Base-by-base conservation (phyloP, 23 tunicate genomes). In the Halocynthia roretzi region DNA sequence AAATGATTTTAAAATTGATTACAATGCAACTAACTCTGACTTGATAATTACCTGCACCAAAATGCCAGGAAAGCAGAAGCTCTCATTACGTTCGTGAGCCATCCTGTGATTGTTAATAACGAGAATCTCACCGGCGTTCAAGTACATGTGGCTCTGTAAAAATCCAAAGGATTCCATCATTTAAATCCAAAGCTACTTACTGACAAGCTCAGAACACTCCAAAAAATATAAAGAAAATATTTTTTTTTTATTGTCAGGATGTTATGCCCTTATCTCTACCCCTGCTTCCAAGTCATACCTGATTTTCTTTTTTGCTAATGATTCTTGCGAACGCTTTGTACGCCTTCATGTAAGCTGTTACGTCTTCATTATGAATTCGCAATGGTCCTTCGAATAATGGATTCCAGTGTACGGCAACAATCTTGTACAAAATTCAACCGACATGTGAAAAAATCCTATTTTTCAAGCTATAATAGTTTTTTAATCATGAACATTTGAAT, bases 341-440 rank as follows among this genome's bases (percentile, higher is more conserved):
- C 10, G 70, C 70, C 31, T 65, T 65, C 48, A 40, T 20, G 19
- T 65, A 65, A 8, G 70, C 15, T 48, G 31, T 5, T 5, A 65
- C 70, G 19, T 65, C 70, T 15, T 65, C 31, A 20, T 65, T 5
- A 65, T 65, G 70, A 65, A 65, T 65, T 11, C 70, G 70, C 5
- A 65, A 15, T 15, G 22, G 22, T 65, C 70, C 70, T 65, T 65
- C 70, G 10, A 15, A 10, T 10, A 5, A 0, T 65, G 70, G 70
- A 65, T 65, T 65, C 70, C 70, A 65, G 19, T 65, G 70, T 15
- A 65, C 70, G 22, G 70, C 70, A 65, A 65, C 70, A 65, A 65
- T 48, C 70, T 65, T 10, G 2, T 14, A 58, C 15, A 58, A 58
- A 58, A 14, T 14, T 58, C 63, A 58, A 58, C 17, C 44, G 4